Base-by-base conservation (phyloP, 1,140 invertebrate species). In the Microplitis demolitor region DNA sequence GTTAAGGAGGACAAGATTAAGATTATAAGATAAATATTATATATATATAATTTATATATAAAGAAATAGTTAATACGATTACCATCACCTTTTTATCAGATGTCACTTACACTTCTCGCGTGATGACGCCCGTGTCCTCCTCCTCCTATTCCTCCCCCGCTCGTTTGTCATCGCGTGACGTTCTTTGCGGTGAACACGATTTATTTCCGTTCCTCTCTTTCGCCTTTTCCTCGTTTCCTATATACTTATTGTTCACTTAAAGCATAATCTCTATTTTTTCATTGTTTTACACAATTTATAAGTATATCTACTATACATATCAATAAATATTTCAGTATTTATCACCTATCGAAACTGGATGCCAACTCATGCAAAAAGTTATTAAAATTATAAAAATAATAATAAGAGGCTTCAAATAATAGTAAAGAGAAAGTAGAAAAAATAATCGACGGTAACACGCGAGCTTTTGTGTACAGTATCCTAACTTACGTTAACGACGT, bases 141-240 rank as follows among this genome's bases (percentile, higher is more conserved):
- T 11, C 63, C 56, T 51, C 34, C 66, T 33, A 9, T 45, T 45
- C 39, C 66, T 51, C 66, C 35, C 14, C 54, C 31, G 78, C 81
- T 87, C 85, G 80, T 86, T 87, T 85, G 84, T 86, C 85, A 87
- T 85, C 82, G 81, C 80, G 80, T 84, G 84, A 85, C 84, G 79
- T 79, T 80, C 81, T 81, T 80, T 79, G 80, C 79, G 79, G 83
- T 72, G 81, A 82, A 82, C 80, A 81, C 78, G 81, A 86, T 85
- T 87, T 84, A 85, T 83, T 87, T 86, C 85, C 85, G 83, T 76
- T 82, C 80, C 77, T 78, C 80, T 75, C 76, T 35, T 64, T 73
- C 56, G 37, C 39, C 8, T 53, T 79, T 24, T 72, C 71, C 63
- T 74, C 51, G n/a, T 33, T 63, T 37, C 66, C 56, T 14, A 16